These are phyloP conservation scores for Mus musculus DNA, from an alignment of 2,113 vertebrate genomes.

Conservation along the genomic window GRCm39 chr7:110416501-110417000, in stretches of 20 bases:
- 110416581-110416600: background rate
- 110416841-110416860: background rate
- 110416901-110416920: conserved; percentile 16
- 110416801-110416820: background rate
- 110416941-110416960: conserved; percentile 57
- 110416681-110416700: background rate
- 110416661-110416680: background rate
- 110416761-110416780: background rate
- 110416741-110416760: background rate
- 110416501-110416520: background rate
- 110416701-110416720: background rate
- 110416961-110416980: conserved; percentile 39
- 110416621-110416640: background rate
- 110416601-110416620: background rate
- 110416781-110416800: background rate
- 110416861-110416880: background rate
- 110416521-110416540: background rate
- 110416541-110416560: conserved; percentile 25
- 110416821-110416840: background rate
- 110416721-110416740: background rate
- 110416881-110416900: conserved; percentile 8
- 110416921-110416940: background rate
- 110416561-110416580: background rate
- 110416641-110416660: background rate
- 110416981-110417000: conserved; percentile 52